A percentile compares a stretch with the other conserved stretches of the same genome.
Conservation (phyloP, 2,888 invertebrate genomes). For the Caprella mutica region DNA sequence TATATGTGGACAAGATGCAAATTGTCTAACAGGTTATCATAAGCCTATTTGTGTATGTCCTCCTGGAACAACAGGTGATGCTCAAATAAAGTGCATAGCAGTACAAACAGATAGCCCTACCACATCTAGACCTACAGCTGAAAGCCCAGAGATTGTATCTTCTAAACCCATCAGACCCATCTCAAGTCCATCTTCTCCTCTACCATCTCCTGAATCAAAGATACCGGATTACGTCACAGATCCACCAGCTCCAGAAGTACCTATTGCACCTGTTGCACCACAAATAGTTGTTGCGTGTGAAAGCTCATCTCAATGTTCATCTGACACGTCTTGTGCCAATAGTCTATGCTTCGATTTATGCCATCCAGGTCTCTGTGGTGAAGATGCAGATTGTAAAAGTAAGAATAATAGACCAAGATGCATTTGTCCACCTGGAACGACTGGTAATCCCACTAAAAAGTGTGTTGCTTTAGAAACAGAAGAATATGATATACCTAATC, state of each 20-base stretch:
- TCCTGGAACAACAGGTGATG: conserved; percentile 61
- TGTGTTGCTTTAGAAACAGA: conserved; percentile 21
- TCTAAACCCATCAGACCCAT: conserved; percentile 14
- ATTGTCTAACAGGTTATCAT: conserved; percentile 61
- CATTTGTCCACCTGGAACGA: conserved; percentile 38
- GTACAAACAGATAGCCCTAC: background rate
- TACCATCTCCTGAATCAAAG: conserved; percentile 10
- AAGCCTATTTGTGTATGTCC: conserved; percentile 64
- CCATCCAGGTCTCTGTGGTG: conserved; percentile 36
- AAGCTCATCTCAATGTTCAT: conserved; percentile 22
- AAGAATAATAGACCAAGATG: conserved; percentile 37
- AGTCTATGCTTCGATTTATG: conserved; percentile 35
- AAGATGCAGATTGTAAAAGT: conserved; percentile 37
- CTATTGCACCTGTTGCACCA: background rate
- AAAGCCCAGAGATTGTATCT: conserved; percentile 2
- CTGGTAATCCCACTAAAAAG: conserved; percentile 37
- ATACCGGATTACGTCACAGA: background rate
- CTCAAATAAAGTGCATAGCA: conserved; percentile 43
- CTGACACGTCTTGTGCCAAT: conserved; percentile 37
- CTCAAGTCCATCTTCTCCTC: conserved; percentile 13
- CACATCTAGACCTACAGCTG: conserved; percentile 12
- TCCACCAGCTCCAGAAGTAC: conserved; percentile 32
- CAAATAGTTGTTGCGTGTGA: conserved; percentile 22
- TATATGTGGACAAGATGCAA: conserved; percentile 40
- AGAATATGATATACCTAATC: background rate